A percentile compares a stretch with the other conserved stretches of the same genome.
Conservation (phyloP, 1,140 invertebrate species). For the Mylabris phalerata region DNA sequence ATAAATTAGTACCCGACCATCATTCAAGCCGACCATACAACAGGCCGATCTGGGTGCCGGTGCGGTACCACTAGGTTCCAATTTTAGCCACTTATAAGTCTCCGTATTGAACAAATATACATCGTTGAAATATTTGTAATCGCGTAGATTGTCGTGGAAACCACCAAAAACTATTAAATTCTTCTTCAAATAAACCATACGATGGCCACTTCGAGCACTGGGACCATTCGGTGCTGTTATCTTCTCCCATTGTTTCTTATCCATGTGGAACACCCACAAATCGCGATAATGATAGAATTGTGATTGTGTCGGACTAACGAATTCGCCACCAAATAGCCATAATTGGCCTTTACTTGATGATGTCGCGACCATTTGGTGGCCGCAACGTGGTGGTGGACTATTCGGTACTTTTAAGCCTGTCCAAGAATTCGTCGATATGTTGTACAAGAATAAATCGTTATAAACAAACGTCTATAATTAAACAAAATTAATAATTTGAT, state of each 20-base stretch:
- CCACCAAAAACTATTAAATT: slow-evolving; percentile 84
- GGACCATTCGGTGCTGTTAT: slow-evolving; percentile 63
- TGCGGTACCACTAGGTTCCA: slow-evolving; percentile 57
- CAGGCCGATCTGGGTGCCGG: slow-evolving; percentile 71
- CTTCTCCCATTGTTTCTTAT: slow-evolving; percentile 83
- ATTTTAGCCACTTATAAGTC: slow-evolving; percentile 70
- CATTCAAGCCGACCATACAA: slow-evolving; percentile 54
- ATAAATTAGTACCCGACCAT: slow-evolving; percentile 68
- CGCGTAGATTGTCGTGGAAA: slow-evolving; percentile 81
- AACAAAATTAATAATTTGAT: not conserved
- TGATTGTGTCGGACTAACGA: slow-evolving; percentile 78
- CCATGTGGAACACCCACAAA: slow-evolving; percentile 77
- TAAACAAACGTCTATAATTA: slow-evolving; percentile 68
- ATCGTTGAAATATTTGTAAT: slow-evolving; percentile 89
- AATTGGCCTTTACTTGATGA: slow-evolving; percentile 66
- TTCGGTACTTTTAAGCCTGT: slow-evolving; percentile 68
- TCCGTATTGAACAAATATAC: slow-evolving; percentile 76
- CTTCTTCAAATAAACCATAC: slow-evolving; percentile 75
- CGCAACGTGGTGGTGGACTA: slow-evolving; percentile 76
- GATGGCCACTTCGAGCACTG: slow-evolving; percentile 79
- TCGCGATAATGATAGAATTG: slow-evolving; percentile 94
- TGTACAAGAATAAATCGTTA: slow-evolving; percentile 80
- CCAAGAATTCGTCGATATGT: slow-evolving; percentile 77
- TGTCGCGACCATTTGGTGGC: slow-evolving; percentile 75
- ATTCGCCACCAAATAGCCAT: slow-evolving; percentile 91